Base-by-base conservation (phyloP, 2,888 invertebrate species). In the Drosophila borborema region DNA sequence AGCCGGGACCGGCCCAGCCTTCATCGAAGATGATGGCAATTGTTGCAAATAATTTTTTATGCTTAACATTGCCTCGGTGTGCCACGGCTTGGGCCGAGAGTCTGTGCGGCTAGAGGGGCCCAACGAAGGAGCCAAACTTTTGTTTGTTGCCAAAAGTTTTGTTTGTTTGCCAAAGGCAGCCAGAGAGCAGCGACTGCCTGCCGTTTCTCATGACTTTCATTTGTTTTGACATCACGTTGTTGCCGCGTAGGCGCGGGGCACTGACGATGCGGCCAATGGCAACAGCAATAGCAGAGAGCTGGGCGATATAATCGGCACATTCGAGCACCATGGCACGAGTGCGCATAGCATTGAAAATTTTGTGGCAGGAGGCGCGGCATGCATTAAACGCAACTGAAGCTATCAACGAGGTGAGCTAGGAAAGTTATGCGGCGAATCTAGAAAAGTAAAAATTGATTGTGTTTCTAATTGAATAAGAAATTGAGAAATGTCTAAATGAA, bases 1-100 rank as follows among this genome's bases (percentile, higher is more conserved):
- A 14, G 63, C 34, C 69, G 51, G 40, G 28, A 16, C 34, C 49
- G 18, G 49, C n/a, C 45, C 46, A 28, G 74, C 48, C 59, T 69
- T 55, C 61, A 55, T 74, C 64, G 61, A 78, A 88, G 83, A 83
- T 80, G 86, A 83, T 68, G 86, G 77, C 89, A 87, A 86, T 87
- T 89, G 87, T 89, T 87, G 89, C 89, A 79, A 87, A 87, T 87
- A 82, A 89, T 89, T 87, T 87, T 82, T 85, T 83, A 87, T 83
- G 82, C 82, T 80, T 66, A 59, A 65, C 80, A 79, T 70, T 83
- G 81, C 80, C 65, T 63, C 61, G 72, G 60, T 56, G 46, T 31
- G 46, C 23, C 53, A 20, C 20, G 55, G 36, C 51, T 45, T 45
- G 51, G 43, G 62, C 28, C 56, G n/a, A 51, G 38, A 40, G 48